These are phyloP conservation scores for Thripadectes ignobilis DNA, from an alignment of 2,797 vertebrate species.

Conservation along the genomic window DNA sequence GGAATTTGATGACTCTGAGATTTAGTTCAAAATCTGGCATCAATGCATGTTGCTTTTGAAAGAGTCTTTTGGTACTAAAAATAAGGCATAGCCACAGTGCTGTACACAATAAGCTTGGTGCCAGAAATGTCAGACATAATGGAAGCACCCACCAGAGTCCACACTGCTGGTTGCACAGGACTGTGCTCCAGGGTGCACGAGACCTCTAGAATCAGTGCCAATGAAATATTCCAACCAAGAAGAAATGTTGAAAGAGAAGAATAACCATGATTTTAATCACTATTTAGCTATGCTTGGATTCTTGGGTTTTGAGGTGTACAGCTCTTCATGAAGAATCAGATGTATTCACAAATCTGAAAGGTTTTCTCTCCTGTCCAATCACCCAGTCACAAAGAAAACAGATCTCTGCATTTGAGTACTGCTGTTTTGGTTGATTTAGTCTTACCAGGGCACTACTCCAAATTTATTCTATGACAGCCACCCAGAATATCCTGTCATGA, in stretches of 20 bases:
- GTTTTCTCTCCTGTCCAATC: neutral
- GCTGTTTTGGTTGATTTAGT: neutral
- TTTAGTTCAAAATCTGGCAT: neutral
- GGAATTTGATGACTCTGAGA: neutral
- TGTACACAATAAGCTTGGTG: neutral
- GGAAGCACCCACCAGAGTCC: neutral
- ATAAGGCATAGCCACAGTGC: neutral
- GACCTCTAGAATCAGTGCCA: neutral
- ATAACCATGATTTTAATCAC: neutral
- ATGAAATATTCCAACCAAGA: neutral
- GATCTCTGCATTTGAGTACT: neutral
- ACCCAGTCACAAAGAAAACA: neutral
- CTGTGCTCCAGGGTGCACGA: fast-evolving
- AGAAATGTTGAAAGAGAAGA: neutral
- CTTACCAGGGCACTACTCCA: neutral
- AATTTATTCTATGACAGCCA: neutral
- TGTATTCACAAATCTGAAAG: neutral
- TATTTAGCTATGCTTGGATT: neutral
- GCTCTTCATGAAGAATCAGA: neutral
- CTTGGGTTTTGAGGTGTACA: neutral
- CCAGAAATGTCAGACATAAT: neutral
- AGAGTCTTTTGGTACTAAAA: neutral
- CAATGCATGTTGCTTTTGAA: neutral
- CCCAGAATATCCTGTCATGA: neutral
- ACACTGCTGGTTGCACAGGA: neutral